Base-by-base conservation (phyloP, 2,797 vertebrate genomes). In the Lacerta agilis region DNA sequence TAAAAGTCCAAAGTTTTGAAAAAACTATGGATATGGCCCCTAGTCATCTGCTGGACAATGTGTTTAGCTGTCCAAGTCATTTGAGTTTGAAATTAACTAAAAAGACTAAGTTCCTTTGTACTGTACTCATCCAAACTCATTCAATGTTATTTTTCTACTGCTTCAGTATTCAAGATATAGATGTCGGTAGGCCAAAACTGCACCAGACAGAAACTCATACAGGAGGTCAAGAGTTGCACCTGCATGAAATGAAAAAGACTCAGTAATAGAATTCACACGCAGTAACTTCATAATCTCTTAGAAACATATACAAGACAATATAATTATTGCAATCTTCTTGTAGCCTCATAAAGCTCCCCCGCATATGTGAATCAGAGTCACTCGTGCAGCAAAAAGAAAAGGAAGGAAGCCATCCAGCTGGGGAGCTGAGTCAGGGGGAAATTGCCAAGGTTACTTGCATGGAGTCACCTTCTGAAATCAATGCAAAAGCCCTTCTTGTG, bases 321-420 rank as follows among this genome's bases (percentile, higher is more conserved):
- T 38, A 93, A 93, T 93, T 91, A 91, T 69, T 86, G 75, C 78
- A 77, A 27, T 90, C 88, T n/a, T 91, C 84, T 94, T 86, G 77
- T 58, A 93, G 91, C 41, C 79, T 86, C 33, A 8, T 84, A 76
- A 95, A 93, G 71, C 88, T 66, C 86, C 58, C 85, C 82, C 43
- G 41, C 78, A 45, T 81, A 29, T n/a, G 64, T 86, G 86, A 95
- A 90, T 93, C 91, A 92, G 0, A 25, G 38, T 27, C 76, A 69
- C 1, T 76, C 36, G 3, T 8, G 18, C 33, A 90, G 80, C 1
- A 15, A 73, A 41, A 91, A 20, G n/a, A 84, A 17, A 90, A 38
- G 80, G 83, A 36, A 15, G 87, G 43, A 36, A 79, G 84, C 33
- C 1, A 13, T 84, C 49, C 92, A 94, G 2, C 64, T 83, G 64